These are phyloP conservation scores for Ophraella communa DNA, from an alignment of 2,888 invertebrate species.

Conservation along the genomic window DNA sequence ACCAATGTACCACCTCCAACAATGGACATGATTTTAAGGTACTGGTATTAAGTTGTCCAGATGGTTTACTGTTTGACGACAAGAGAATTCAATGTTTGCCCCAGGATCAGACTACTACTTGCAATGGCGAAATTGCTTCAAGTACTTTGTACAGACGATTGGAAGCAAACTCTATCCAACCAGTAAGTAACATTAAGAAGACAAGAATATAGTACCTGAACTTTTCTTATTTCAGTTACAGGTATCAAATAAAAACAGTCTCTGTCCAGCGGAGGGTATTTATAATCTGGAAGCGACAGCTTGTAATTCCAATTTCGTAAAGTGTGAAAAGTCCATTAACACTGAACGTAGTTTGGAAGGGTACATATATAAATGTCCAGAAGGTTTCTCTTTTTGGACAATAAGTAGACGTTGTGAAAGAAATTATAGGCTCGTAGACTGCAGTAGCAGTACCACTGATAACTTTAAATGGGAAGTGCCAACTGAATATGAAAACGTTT, in stretches of 20 bases:
- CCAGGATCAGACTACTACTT: conserved; percentile 65
- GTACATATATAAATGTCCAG: conserved; percentile 78
- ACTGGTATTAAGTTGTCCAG: conserved; percentile 77
- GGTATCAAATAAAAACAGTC: conserved; percentile 62
- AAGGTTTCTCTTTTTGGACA: conserved; percentile 78
- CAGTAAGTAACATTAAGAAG: conserved; percentile 70
- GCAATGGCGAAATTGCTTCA: conserved; percentile 65
- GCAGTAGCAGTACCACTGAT: conserved; percentile 59
- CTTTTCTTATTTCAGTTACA: conserved; percentile 67
- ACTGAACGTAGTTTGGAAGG: conserved; percentile 67
- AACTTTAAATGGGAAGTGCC: conserved; percentile 65
- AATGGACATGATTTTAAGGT: conserved; percentile 75
- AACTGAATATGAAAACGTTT: conserved; percentile 63
- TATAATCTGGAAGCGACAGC: conserved; percentile 71
- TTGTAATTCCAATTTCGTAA: conserved; percentile 76
- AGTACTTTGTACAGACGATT: conserved; percentile 65
- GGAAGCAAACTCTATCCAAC: conserved; percentile 63
- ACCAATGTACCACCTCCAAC: conserved; percentile 75
- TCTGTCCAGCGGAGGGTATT: conserved; percentile 74
- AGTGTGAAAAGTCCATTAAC: conserved; percentile 66
- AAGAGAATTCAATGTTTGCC: conserved; percentile 74
- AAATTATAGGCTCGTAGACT: conserved; percentile 67
- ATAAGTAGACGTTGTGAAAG: conserved; percentile 80
- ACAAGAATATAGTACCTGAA: too few species aligned
- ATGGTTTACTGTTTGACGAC: conserved; percentile 78